Evolutionary conservation across 1,140 invertebrate species (phyloP).

Genomic region (Papilio aristodemus): DNA sequence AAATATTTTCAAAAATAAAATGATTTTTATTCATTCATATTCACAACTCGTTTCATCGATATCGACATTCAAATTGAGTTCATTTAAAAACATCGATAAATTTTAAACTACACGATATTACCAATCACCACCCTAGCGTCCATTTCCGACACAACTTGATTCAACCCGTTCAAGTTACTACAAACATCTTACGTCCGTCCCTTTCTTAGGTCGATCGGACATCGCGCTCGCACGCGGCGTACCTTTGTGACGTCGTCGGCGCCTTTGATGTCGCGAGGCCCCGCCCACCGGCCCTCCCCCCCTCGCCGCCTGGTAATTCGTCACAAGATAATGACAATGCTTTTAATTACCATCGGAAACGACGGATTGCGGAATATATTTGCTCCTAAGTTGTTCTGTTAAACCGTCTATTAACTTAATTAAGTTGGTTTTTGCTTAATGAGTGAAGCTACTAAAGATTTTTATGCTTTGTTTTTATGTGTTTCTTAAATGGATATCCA

Average conservation of each 20-base stretch:
- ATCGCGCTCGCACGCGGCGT: constrained; percentile 56
- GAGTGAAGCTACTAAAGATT: background rate
- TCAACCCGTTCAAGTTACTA: constrained; percentile 73
- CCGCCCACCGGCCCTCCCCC: constrained; percentile 56
- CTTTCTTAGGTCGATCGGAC: constrained; percentile 38
- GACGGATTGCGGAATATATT: constrained; percentile 38
- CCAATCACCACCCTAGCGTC: constrained; percentile 52
- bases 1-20: too few relatives aligned
- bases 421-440: constrained; percentile 25
- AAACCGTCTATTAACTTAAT: constrained; percentile 27
- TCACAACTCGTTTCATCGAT: too few relatives aligned
- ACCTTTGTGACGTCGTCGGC: constrained; percentile 62
- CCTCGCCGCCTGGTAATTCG: constrained; percentile 59
- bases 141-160: constrained; percentile 69
- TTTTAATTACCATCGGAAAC: constrained; percentile 73
- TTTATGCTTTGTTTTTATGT: background rate
- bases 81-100: constrained; percentile 42
- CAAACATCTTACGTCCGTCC: constrained; percentile 52
- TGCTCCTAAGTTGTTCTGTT: constrained; percentile 20
- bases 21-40: too few relatives aligned
- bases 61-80: constrained; percentile 29
- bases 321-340: constrained; percentile 75
- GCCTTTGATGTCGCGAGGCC: constrained; percentile 65
- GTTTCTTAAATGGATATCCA: background rate
- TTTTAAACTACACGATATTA: too few relatives aligned